Conservation (phyloP, 2,797 vertebrate genomes). For the Sebastes flavidus region DNA sequence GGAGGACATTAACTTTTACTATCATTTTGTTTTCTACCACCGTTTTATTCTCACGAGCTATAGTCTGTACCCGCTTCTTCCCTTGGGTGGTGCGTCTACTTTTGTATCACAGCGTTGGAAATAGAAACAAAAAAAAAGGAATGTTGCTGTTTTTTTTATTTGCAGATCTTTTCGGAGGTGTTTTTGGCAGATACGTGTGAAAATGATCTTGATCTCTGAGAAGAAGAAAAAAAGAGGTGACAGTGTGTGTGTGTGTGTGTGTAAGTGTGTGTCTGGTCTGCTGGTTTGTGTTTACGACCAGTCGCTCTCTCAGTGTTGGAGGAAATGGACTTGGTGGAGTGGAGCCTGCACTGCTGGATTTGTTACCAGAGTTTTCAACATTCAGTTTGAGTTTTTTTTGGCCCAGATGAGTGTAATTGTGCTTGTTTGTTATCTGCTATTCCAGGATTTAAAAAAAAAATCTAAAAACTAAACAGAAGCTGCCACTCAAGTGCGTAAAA, state of each 20-base stretch:
- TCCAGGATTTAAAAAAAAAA: neutral
- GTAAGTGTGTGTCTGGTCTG: conserved; percentile 53
- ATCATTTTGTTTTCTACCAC: conserved; percentile 70
- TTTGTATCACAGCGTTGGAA: conserved; percentile 21
- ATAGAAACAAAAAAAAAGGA: conserved; percentile 13
- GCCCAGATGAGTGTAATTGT: neutral
- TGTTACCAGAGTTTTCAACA: conserved; percentile 11
- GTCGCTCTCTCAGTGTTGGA: conserved; percentile 45
- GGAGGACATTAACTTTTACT: conserved; percentile 82
- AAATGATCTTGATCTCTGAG: conserved; percentile 58
- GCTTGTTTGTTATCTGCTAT: neutral
- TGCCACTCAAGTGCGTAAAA: conserved; percentile 3
- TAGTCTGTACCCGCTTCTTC: conserved; percentile 27
- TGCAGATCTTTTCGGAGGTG: conserved; percentile 31
- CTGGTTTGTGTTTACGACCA: conserved; percentile 68
- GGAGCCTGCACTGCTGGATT: conserved; percentile 33
- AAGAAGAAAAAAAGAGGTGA: conserved; percentile 24
- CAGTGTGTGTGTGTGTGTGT: conserved; percentile 3
- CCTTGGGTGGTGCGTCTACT: conserved; percentile 21
- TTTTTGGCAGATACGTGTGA: conserved; percentile 70
- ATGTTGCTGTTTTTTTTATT: conserved; percentile 18
- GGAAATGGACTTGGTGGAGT: conserved; percentile 39
- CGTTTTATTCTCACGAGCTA: conserved; percentile 54
- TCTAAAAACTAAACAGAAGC: neutral
- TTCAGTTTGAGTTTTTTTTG: neutral